A percentile compares a stretch with the other conserved stretches of the same genome.
phyloP scores from a whole-genome alignment of 2,888 invertebrate species.

The Drosophila tripunctata region DNA sequence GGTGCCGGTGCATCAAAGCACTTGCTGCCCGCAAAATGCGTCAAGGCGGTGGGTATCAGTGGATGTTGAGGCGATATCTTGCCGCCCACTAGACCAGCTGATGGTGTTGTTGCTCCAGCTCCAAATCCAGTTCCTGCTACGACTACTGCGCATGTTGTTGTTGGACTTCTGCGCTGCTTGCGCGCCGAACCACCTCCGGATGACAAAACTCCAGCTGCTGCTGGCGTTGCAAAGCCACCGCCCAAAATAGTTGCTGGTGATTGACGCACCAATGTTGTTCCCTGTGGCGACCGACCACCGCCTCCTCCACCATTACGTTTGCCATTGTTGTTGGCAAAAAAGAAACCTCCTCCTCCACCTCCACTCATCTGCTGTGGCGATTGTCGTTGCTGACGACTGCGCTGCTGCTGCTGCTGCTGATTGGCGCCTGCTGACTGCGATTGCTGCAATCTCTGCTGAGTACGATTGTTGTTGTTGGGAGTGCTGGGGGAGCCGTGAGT shows the following conservation, averaged over 20 bases:
- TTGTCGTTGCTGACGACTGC: slow-evolving; percentile 72
- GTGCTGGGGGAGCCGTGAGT: slow-evolving; percentile 45
- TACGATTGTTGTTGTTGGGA: slow-evolving; percentile 59
- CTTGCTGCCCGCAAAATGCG: slow-evolving; percentile 89
- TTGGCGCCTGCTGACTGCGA: slow-evolving; percentile 63
- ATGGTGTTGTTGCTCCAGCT: too few relatives aligned
- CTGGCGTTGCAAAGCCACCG: slow-evolving; percentile 60
- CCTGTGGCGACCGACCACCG: slow-evolving; percentile 69
- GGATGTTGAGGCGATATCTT: slow-evolving; percentile 80
- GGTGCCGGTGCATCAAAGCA: slow-evolving; percentile 93
- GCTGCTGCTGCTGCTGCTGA: slow-evolving; percentile 69
- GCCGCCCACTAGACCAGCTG: too few relatives aligned
- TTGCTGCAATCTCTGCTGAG: slow-evolving; percentile 62
- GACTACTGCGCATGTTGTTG: slow-evolving; percentile 10
- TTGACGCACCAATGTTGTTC: slow-evolving; percentile 51
- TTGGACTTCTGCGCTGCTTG: slow-evolving; percentile 74
- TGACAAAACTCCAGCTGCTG: slow-evolving; percentile 3
- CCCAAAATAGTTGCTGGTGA: slow-evolving; percentile 81
- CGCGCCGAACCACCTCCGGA: slow-evolving; percentile 63
- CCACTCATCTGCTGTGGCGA: slow-evolving; percentile 60
- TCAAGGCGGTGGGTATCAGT: slow-evolving; percentile 83
- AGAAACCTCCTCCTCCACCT: slow-evolving; percentile 54
- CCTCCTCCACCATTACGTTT: slow-evolving; percentile 57
- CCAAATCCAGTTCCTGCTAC: too few relatives aligned
- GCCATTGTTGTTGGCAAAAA: slow-evolving; percentile 60